These are phyloP conservation scores for Glaucidium brasilianum DNA, from an alignment of 2,113 vertebrate species.

Conservation along the genomic window DNA sequence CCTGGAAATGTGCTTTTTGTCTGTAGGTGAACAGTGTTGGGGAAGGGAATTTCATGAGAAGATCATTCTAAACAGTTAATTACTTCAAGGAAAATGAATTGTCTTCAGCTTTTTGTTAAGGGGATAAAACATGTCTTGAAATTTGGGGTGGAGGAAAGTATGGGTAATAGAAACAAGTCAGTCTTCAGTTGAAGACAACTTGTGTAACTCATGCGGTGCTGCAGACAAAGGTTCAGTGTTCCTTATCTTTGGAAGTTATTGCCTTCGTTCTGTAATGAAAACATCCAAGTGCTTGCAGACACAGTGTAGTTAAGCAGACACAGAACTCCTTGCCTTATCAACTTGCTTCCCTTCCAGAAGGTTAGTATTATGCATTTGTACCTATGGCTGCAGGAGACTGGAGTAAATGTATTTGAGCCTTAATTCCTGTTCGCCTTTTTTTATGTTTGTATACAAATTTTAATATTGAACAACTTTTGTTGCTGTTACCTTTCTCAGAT, in stretches of 20 bases:
- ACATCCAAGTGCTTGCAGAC: neutral
- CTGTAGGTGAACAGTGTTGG: neutral
- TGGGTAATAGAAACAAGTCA: neutral
- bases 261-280: neutral
- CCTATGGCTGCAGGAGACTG: neutral
- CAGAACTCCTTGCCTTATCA: neutral
- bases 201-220: neutral
- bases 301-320: neutral
- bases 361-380: neutral
- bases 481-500: neutral
- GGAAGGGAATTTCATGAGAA: neutral
- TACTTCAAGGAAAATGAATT: neutral
- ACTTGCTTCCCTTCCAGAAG: constrained; percentile 9
- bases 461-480: neutral
- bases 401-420: neutral
- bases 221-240: neutral
- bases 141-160: neutral
- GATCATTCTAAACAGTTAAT: neutral
- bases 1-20: neutral
- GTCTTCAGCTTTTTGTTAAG: neutral
- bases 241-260: neutral
- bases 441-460: neutral
- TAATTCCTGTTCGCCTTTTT: neutral
- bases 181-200: neutral
- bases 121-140: neutral